phyloP scores from a whole-genome alignment of 2,797 vertebrate genomes.

The Mormyrops boulengeri region DNA sequence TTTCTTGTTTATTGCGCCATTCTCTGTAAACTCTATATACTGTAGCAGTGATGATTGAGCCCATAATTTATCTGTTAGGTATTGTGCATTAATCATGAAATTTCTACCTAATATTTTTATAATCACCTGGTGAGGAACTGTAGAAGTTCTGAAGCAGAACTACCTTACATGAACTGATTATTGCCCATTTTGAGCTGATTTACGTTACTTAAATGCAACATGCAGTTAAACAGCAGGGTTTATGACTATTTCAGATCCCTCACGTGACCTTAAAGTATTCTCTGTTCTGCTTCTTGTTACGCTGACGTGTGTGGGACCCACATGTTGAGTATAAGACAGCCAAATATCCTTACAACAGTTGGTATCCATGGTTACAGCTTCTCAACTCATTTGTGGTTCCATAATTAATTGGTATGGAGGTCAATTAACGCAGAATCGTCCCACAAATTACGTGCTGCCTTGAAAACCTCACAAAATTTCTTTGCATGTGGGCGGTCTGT shows the following conservation, averaged over 20 bases:
- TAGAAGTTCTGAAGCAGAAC: background rate
- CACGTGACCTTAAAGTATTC: background rate
- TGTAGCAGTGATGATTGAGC: background rate
- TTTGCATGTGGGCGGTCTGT: conserved; percentile 11
- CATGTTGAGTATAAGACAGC: conserved; percentile 44
- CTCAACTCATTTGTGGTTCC: background rate
- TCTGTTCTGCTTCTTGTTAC: background rate
- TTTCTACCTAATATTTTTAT: background rate
- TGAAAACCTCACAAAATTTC: background rate
- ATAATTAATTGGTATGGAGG: conserved; percentile 6
- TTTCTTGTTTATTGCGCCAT: background rate
- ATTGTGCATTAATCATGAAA: background rate
- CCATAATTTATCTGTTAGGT: background rate
- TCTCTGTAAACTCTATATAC: background rate
- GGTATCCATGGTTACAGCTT: conserved; percentile 5
- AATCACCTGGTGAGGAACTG: background rate
- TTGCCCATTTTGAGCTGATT: background rate
- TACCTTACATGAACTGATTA: background rate
- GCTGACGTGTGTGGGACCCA: background rate
- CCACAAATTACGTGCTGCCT: conserved; percentile 8
- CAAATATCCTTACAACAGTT: background rate
- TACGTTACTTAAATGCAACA: background rate
- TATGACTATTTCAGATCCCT: conserved; percentile 1
- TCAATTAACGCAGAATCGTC: background rate
- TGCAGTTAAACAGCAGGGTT: background rate